These are phyloP conservation scores for Eleginops maclovinus DNA, from an alignment of 2,113 vertebrate species.

Conservation along the genomic window DNA sequence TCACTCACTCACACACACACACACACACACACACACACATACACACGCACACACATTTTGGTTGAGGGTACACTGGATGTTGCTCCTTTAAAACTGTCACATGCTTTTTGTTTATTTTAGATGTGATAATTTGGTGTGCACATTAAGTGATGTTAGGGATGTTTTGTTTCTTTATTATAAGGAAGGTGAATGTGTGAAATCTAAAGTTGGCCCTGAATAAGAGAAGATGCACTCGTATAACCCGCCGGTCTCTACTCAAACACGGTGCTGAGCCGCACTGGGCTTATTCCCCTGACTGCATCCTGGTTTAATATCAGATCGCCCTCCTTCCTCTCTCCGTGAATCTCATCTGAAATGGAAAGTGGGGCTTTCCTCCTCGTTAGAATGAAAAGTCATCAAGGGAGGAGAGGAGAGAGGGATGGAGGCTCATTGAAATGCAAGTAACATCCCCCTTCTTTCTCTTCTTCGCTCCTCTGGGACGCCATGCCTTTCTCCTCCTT, in stretches of 20 bases:
- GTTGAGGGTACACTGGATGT: constrained; percentile 1
- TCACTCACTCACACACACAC: constrained; percentile 11
- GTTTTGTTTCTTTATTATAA: background rate
- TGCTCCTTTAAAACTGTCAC: constrained; percentile 12
- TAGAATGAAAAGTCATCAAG: constrained; percentile 80
- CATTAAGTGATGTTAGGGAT: background rate
- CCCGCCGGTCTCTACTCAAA: constrained; percentile 35
- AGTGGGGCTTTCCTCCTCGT: constrained; percentile 73
- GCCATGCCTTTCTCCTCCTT: constrained; percentile 73
- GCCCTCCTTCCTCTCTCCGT: constrained; percentile 39
- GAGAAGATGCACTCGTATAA: constrained; percentile 43
- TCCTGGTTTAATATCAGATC: constrained; percentile 69
- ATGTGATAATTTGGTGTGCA: constrained; percentile 4
- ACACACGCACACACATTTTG: constrained; percentile 18
- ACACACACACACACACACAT: constrained; percentile 5
- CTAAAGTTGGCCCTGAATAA: constrained; percentile 39
- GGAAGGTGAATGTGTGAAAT: constrained; percentile 39
- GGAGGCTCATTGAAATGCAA: constrained; percentile 85
- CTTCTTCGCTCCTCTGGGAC: constrained; percentile 78
- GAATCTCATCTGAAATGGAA: constrained; percentile 73
- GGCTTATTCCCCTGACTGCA: constrained; percentile 24
- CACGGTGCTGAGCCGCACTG: constrained; percentile 17
- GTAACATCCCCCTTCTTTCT: constrained; percentile 74
- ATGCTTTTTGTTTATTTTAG: constrained; percentile 19
- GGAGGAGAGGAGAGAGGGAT: constrained; percentile 75